Evolutionary conservation across 2,888 invertebrate genomes (phyloP).

Genomic region (Mystacides longicornis): DNA sequence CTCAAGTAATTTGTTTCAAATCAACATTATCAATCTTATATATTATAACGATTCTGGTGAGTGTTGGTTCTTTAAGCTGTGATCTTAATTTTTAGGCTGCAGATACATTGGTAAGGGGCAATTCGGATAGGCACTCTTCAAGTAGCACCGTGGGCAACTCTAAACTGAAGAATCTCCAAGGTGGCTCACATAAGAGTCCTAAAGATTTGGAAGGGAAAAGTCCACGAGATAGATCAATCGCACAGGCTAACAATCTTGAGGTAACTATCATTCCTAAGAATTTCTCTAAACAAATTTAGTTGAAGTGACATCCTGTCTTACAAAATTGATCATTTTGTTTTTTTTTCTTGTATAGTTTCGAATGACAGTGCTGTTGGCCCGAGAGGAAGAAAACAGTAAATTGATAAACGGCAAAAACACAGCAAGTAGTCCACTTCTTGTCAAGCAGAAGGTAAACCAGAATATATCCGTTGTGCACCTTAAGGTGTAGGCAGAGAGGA

Average conservation of each 20-base stretch:
- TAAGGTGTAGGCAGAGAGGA: too few relatives aligned
- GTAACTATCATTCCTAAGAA: too few relatives aligned
- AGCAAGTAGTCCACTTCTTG: conserved; percentile 39
- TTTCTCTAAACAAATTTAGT: too few relatives aligned
- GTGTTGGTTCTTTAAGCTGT: background rate
- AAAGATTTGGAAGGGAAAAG: conserved; percentile 35
- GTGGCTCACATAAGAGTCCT: conserved; percentile 28
- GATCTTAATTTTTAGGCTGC: conserved; percentile 49
- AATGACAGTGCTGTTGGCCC: conserved; percentile 63
- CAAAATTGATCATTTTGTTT: conserved; percentile 2
- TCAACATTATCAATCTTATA: too few relatives aligned
- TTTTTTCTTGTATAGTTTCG: conserved; percentile 47
- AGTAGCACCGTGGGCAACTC: conserved; percentile 43
- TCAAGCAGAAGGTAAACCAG: conserved; percentile 30
- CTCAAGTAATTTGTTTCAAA: too few relatives aligned
- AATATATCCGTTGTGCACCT: too few relatives aligned
- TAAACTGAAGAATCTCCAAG: conserved; percentile 37
- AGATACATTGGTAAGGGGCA: conserved; percentile 57
- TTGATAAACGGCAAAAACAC: conserved; percentile 37
- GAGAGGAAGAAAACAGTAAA: conserved; percentile 43
- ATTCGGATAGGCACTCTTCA: conserved; percentile 47
- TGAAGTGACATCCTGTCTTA: too few relatives aligned
- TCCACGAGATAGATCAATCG: conserved; percentile 31
- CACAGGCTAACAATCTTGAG: conserved; percentile 46
- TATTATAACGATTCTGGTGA: too few relatives aligned